Conservation (phyloP, 2,113 vertebrate species). For the Sphaerodactylus townsendi region DNA sequence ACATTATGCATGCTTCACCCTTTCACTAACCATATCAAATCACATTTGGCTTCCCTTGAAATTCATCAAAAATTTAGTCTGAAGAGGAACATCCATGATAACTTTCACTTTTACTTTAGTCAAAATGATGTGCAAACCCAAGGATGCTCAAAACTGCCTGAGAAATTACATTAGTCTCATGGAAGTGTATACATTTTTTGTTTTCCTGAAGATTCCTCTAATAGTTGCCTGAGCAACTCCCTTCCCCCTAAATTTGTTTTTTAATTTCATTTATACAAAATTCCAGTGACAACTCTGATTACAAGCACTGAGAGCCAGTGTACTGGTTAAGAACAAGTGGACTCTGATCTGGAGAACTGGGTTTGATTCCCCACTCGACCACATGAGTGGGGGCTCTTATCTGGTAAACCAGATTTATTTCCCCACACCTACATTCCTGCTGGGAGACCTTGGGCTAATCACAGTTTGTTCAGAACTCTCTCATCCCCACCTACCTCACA, state of each 20-base stretch:
- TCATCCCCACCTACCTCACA: too few relatives aligned
- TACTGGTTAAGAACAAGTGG: too few relatives aligned
- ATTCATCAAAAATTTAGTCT: neutral
- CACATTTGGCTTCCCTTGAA: neutral
- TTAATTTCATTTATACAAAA: neutral
- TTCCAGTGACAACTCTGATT: neutral
- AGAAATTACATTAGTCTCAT: neutral
- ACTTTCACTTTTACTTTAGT: neutral
- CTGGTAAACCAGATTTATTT: too few relatives aligned
- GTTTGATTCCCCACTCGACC: too few relatives aligned
- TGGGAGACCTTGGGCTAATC: too few relatives aligned
- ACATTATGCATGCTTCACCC: neutral
- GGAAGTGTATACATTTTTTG: neutral
- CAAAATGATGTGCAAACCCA: neutral
- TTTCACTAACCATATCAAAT: neutral
- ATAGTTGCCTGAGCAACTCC: neutral
- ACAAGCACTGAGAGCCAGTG: too few relatives aligned
- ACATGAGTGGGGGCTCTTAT: too few relatives aligned
- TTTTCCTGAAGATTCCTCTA: neutral
- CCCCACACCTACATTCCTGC: too few relatives aligned
- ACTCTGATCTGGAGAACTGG: too few relatives aligned
- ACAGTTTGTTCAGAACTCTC: too few relatives aligned
- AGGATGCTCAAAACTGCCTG: neutral
- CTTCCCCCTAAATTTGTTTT: neutral
- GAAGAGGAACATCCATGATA: neutral